Evolutionary conservation across 2,888 invertebrate genomes (phyloP).

Genomic region (Leptarthrus brevirostris): DNA sequence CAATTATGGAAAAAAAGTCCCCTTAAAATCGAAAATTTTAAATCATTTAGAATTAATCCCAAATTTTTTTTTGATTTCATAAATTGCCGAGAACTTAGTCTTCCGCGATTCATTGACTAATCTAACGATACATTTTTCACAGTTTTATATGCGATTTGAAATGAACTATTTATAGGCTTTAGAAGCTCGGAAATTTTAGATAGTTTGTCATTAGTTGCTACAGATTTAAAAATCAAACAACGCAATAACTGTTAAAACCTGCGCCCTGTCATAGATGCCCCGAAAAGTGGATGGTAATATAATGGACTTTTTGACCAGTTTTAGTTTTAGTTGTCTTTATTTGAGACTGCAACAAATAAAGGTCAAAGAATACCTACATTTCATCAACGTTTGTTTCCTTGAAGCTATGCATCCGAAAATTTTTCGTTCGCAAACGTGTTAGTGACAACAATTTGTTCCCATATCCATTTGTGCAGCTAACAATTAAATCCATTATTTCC

Average conservation of each 20-base stretch:
- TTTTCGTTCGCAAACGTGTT: not conserved
- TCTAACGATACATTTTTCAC: conserved; percentile 42
- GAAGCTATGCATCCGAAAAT: conserved; percentile 28
- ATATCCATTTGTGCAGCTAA: conserved; percentile 36
- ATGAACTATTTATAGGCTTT: conserved; percentile 33
- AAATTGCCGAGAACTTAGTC: conserved; percentile 35
- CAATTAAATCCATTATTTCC: conserved; percentile 27
- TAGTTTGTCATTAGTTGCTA: conserved; percentile 35
- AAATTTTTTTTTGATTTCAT: conserved; percentile 32
- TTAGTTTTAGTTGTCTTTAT: conserved; percentile 26
- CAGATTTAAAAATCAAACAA: conserved; percentile 28
- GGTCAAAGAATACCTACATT: conserved; percentile 26
- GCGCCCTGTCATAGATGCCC: conserved; percentile 27
- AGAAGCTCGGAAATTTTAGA: conserved; percentile 34
- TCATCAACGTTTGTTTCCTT: conserved; percentile 23
- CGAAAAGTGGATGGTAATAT: conserved; percentile 23
- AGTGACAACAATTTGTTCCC: conserved; percentile 31
- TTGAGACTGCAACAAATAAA: conserved; percentile 29
- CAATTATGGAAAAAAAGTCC: too few species aligned
- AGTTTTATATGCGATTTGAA: conserved; percentile 39
- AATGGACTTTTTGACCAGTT: conserved; percentile 29
- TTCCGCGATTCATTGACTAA: conserved; percentile 37
- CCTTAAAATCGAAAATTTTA: too few species aligned
- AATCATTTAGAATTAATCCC: conserved; percentile 23
- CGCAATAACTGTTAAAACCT: conserved; percentile 27